Conservation (phyloP, 2,797 vertebrate species). For the Gadopsis bispinosus region DNA sequence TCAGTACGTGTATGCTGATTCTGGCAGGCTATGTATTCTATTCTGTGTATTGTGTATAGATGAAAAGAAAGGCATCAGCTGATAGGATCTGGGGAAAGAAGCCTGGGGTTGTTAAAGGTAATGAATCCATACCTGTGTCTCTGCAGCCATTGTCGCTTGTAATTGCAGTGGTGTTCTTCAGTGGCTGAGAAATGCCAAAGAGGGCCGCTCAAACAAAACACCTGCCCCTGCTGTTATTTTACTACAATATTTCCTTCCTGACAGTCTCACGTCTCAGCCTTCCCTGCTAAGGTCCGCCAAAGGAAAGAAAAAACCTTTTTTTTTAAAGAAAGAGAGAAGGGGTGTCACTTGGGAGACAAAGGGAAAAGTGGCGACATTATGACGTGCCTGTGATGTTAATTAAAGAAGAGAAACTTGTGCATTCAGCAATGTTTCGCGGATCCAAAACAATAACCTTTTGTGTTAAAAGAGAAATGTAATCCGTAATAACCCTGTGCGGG, state of each 20-base stretch:
- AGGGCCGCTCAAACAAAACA: constrained; percentile 85
- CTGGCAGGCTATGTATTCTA: not conserved
- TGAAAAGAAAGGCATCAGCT: constrained; percentile 68
- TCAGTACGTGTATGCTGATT: not conserved
- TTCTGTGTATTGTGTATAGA: constrained; percentile 39
- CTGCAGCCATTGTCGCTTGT: constrained; percentile 86
- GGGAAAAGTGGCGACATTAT: constrained; percentile 86
- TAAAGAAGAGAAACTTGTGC: constrained; percentile 87
- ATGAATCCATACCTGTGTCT: constrained; percentile 88
- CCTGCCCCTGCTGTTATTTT: constrained; percentile 85
- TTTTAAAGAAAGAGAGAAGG: constrained; percentile 71
- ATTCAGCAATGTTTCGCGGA: constrained; percentile 76
- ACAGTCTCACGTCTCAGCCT: constrained; percentile 77
- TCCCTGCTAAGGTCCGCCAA: constrained; percentile 42
- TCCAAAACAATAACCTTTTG: constrained; percentile 58
- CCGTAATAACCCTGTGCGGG: constrained; percentile 19
- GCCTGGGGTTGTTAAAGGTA: constrained; percentile 88
- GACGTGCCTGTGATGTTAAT: constrained; percentile 90
- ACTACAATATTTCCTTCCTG: constrained; percentile 84
- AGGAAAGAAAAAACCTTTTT: constrained; percentile 2
- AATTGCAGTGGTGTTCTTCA: constrained; percentile 88
- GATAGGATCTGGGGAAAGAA: constrained; percentile 73
- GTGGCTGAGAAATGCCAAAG: constrained; percentile 83
- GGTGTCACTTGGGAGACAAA: constrained; percentile 75
- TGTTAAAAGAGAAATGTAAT: constrained; percentile 43